phyloP scores from a whole-genome alignment of 2,113 vertebrate genomes.

The Antigone vipio region DNA sequence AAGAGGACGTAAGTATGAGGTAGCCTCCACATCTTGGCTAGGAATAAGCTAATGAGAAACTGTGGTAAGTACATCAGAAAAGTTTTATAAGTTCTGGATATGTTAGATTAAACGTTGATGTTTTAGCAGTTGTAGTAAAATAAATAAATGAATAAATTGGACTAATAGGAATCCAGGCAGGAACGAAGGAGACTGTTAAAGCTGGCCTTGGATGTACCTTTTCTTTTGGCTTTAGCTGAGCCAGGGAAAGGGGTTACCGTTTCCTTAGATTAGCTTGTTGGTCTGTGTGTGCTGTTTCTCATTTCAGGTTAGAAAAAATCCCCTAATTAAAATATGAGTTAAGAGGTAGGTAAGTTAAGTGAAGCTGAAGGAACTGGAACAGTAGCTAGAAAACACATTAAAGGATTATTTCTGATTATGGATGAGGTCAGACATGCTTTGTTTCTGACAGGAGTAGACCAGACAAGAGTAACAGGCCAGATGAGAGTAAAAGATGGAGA shows the following conservation, averaged over 20 bases:
- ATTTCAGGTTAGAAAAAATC: conserved; percentile 24
- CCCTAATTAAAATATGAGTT: conserved; percentile 41
- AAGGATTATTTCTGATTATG: conserved; percentile 39
- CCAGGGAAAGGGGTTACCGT: not conserved
- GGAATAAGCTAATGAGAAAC: not conserved
- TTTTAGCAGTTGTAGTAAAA: not conserved
- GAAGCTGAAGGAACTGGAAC: conserved; percentile 28
- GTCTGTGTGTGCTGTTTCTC: not conserved
- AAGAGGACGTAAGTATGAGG: not conserved
- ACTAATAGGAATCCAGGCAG: not conserved
- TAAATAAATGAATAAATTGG: not conserved
- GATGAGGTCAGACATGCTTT: conserved; percentile 50
- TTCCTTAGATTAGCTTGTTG: not conserved
- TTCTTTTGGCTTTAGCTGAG: not conserved
- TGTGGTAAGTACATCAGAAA: not conserved
- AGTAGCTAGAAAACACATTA: conserved; percentile 36
- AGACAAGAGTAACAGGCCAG: not conserved
- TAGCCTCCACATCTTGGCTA: not conserved
- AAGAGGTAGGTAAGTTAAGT: not conserved
- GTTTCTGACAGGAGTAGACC: not conserved
- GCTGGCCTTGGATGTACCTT: not conserved
- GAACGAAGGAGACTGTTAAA: not conserved
- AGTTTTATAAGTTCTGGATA: not conserved
- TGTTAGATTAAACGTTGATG: not conserved
- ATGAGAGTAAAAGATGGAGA: not conserved